phyloP scores from a whole-genome alignment of 2,888 invertebrate species.

The Salpingus planirostris region DNA sequence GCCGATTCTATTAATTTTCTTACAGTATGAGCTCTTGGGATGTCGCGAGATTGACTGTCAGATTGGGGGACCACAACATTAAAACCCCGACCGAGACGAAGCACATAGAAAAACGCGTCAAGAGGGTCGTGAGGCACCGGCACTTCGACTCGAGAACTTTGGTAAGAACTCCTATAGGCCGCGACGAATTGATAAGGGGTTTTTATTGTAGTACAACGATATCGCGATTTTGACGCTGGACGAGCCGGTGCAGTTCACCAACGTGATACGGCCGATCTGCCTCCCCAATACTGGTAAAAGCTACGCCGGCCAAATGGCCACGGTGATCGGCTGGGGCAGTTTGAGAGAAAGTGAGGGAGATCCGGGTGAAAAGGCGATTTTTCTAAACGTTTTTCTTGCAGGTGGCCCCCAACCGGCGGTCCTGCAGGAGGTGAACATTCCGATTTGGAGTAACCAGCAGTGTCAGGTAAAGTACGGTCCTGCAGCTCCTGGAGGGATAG shows the following conservation, averaged over 20 bases:
- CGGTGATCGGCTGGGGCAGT: constrained; percentile 86
- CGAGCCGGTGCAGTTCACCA: constrained; percentile 63
- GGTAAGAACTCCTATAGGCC: constrained; percentile 40
- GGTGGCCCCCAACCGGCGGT: constrained; percentile 75
- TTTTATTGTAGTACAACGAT: constrained; percentile 67
- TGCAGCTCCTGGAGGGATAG: constrained; percentile 84
- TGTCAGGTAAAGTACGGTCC: constrained; percentile 72
- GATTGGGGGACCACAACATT: constrained; percentile 78
- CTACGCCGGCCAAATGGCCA: constrained; percentile 63
- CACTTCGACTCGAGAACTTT: constrained; percentile 76
- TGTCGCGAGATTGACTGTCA: constrained; percentile 70
- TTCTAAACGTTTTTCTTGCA: too few species aligned
- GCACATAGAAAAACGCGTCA: constrained; percentile 70
- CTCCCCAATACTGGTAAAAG: constrained; percentile 51
- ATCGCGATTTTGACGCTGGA: constrained; percentile 72
- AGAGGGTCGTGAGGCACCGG: constrained; percentile 74
- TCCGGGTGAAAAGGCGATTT: neutral
- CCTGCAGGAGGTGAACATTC: constrained; percentile 75
- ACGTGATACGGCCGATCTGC: constrained; percentile 69
- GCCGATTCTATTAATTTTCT: neutral
- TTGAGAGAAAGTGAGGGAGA: constrained; percentile 65
- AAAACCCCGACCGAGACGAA: constrained; percentile 63
- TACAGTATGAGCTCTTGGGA: constrained; percentile 87
- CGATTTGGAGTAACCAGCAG: constrained; percentile 71
- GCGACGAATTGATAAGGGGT: neutral